Conservation (phyloP, 2,888 invertebrate genomes). For the Sthenelais limicola region DNA sequence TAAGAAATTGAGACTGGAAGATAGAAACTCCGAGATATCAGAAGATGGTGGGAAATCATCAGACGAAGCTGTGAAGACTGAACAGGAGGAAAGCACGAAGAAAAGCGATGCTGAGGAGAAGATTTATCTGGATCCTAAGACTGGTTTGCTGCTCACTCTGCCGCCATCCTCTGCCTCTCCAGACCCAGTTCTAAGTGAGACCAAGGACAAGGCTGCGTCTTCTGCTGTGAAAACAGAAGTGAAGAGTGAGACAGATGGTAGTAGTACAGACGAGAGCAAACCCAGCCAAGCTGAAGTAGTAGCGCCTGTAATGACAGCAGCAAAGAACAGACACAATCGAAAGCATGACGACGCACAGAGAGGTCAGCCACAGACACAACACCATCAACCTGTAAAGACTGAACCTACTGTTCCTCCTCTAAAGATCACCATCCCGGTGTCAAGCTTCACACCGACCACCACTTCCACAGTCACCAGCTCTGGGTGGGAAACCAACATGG, state of each 20-base stretch:
- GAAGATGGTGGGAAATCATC: neutral
- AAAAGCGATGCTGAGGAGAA: constrained; percentile 24
- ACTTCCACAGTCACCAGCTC: neutral
- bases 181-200: no score
- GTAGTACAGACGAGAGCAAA: neutral
- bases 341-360: constrained; percentile 1
- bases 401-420: constrained; percentile 19
- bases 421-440: constrained; percentile 29
- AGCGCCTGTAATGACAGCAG: no score
- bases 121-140: constrained; percentile 31
- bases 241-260: no score
- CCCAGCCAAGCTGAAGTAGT: no score
- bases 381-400: neutral
- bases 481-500: constrained; percentile 77
- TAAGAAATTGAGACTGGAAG: constrained; percentile 15
- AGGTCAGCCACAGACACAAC: no score
- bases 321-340: neutral
- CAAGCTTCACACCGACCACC: neutral
- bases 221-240: no score
- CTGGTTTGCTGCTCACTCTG: constrained; percentile 5
- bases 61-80: neutral
- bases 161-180: constrained; percentile 1
- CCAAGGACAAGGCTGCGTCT: no score
- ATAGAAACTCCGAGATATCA: neutral
- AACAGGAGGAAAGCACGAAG: neutral